Conservation (phyloP, 1,140 invertebrate species). For the Pissodes strobi region DNA sequence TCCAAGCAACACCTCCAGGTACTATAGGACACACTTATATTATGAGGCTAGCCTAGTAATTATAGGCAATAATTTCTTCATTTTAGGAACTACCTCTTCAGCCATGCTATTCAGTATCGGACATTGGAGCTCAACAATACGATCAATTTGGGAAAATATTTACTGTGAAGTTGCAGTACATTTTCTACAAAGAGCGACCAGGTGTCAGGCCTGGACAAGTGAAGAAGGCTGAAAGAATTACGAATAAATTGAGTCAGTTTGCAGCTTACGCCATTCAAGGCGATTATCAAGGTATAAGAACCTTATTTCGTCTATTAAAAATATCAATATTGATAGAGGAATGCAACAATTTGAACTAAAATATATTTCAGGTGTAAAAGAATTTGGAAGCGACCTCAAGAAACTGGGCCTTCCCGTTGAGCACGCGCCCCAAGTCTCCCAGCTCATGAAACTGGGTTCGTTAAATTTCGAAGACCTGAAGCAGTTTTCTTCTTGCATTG, state of each 20-base stretch:
- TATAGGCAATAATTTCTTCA: no score
- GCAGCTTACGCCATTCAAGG: constrained; percentile 92
- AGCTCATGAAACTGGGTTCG: constrained; percentile 94
- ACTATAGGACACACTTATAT: no score
- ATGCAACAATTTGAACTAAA: not conserved
- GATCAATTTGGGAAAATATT: constrained; percentile 99
- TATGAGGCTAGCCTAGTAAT: no score
- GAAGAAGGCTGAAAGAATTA: constrained; percentile 88
- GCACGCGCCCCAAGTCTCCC: constrained; percentile 94
- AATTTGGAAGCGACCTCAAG: constrained; percentile 88
- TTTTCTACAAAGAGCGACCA: constrained; percentile 97
- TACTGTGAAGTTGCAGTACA: constrained; percentile 96
- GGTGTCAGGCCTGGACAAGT: constrained; percentile 96
- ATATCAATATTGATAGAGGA: no score
- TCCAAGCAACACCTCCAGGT: no score
- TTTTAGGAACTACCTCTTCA: constrained; percentile 91
- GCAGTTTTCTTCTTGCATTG: constrained; percentile 85
- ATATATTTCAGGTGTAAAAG: constrained; percentile 64
- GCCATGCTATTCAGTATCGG: constrained; percentile 90
- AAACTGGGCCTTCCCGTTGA: constrained; percentile 95
- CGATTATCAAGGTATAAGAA: constrained; percentile 79
- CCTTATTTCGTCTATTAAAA: no score
- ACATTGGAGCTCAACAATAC: constrained; percentile 93
- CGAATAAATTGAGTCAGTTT: constrained; percentile 90
- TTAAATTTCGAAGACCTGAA: constrained; percentile 88